Evolutionary conservation across 2,888 invertebrate genomes (phyloP), one percentile per base, ranked within the genome.

Genomic region (Liposcelis brunnea): DNA sequence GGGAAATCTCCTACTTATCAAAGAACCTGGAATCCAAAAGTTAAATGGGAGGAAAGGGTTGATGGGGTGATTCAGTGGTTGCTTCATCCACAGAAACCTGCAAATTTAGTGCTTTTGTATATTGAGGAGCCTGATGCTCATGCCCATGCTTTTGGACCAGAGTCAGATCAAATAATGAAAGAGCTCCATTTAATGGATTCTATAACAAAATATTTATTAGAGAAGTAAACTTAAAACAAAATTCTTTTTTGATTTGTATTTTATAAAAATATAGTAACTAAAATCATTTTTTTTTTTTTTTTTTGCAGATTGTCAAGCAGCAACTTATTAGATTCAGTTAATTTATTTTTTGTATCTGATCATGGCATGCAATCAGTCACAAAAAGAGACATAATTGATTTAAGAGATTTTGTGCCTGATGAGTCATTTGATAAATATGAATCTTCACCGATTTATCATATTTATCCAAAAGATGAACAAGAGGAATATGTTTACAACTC

Each of bases 271-370:
- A n/a, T n/a, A 32, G 32, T 10, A 32, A 32, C 10, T 32, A 32
- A 10, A 32, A 32, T 32, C 10, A 32, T n/a, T n/a, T n/a, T n/a
- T n/a, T n/a, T n/a, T n/a, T n/a, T n/a, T n/a, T 35, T 35, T 16
- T 16, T 14, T 19, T 40, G 7, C 19, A 60, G 69, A 57, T 55
- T 81, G n/a, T 57, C 65, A 45, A 52, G 61, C 14, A 54, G 66
- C 47, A 61, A 67, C 16, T 58, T 80, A 42, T 55, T 59, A 4
- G 61, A 69, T 21, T 64, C 66, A 50, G 66, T 74, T 1, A 78
- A 80, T 57, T 65, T 82, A 1, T 67, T 82, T 46, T 67, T 81
- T 49, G 59, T 80, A 36, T 79, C 79, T 60, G 81, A 82, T 60
- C 83, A 83, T 60, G 82, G 83, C 12, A 76, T 80, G 73, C 58